A percentile compares a stretch with the other conserved stretches of the same genome.
These are phyloP conservation scores for Epizoanthus ramosus DNA, from an alignment of 92 coral and sea anemone genomes.

Conservation along the genomic window DNA sequence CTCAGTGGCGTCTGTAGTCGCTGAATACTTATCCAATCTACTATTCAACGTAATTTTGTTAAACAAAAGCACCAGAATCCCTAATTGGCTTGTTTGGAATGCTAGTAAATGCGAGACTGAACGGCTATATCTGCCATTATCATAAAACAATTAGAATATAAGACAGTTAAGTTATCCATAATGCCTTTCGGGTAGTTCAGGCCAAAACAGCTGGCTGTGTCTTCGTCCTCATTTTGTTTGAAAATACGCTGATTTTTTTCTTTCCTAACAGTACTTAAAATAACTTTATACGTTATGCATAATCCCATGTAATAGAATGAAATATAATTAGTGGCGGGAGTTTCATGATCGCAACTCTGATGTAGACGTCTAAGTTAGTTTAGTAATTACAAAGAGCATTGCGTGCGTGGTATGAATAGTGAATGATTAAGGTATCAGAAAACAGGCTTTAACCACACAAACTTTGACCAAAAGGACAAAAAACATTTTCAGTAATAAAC, in stretches of 20 bases:
- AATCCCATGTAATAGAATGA: too few species aligned
- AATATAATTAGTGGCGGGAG: too few species aligned
- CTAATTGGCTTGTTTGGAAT: slow-evolving; percentile 18
- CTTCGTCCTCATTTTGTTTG: background rate
- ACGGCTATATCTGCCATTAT: background rate
- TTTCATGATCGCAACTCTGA: too few species aligned
- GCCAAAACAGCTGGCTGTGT: too few species aligned
- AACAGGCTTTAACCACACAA: background rate
- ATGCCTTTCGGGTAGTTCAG: slow-evolving; percentile 8
- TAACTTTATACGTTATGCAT: too few species aligned
- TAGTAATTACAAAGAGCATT: too few species aligned
- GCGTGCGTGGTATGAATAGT: too few species aligned
- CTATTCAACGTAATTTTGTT: slow-evolving; percentile 3
- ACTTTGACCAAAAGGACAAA: background rate
- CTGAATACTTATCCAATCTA: background rate
- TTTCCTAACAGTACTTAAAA: too few species aligned
- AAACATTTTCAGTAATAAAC: background rate
- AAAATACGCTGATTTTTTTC: too few species aligned
- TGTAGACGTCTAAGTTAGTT: too few species aligned
- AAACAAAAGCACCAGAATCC: slow-evolving; percentile 19
- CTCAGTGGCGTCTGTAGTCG: background rate
- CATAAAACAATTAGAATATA: background rate
- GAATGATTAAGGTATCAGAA: too few species aligned
- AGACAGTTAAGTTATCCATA: background rate
- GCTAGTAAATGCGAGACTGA: background rate